phyloP scores from a whole-genome alignment of 2,888 invertebrate genomes.

The Hetaerina titia region DNA sequence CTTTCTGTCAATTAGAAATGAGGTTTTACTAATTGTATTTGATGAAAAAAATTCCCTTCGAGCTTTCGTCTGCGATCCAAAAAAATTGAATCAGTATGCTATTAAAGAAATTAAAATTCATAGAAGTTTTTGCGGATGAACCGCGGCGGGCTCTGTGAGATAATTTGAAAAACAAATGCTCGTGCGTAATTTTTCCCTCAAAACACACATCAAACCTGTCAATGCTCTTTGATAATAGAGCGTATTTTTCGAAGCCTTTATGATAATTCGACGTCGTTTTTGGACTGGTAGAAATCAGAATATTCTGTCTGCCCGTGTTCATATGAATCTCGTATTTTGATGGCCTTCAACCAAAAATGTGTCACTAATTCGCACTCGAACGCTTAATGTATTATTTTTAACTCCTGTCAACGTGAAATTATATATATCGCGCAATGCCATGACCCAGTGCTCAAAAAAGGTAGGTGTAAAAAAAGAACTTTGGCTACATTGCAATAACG shows the following conservation, averaged over 20 bases:
- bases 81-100: neutral
- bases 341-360: neutral
- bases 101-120: neutral
- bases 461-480: neutral
- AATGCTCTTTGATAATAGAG: neutral
- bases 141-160: neutral
- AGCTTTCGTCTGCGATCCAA: neutral
- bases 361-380: neutral
- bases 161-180: conserved; percentile 22
- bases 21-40: conserved; percentile 36
- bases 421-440: neutral
- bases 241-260: neutral
- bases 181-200: neutral
- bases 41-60: neutral
- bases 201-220: neutral
- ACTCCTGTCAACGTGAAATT: neutral
- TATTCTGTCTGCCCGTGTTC: neutral
- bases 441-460: neutral
- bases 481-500: neutral
- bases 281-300: neutral
- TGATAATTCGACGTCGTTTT: neutral
- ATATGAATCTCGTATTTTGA: neutral
- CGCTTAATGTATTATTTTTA: neutral
- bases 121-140: neutral
- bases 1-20: conserved; percentile 31